Percentiles rank a stretch among this genome's conserved stretches.
phyloP scores from a whole-genome alignment of 2,888 invertebrate species.

The Brachypterus glaber region DNA sequence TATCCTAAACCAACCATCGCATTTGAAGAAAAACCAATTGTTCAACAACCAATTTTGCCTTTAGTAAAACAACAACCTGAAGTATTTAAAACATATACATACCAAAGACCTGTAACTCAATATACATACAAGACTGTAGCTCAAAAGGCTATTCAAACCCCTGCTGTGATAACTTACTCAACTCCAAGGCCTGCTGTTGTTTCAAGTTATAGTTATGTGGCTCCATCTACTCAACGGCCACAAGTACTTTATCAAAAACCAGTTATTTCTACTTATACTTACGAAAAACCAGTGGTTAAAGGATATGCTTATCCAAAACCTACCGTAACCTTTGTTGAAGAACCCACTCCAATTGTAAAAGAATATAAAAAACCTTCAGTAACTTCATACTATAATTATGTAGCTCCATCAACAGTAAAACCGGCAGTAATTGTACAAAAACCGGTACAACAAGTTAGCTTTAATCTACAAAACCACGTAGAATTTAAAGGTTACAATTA shows the following conservation, averaged over 20 bases:
- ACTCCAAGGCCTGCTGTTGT: conserved; percentile 16
- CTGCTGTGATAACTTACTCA: neutral
- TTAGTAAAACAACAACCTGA: conserved; percentile 10
- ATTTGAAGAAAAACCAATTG: conserved; percentile 32
- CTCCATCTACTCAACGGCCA: conserved; percentile 6
- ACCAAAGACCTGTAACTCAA: conserved; percentile 38
- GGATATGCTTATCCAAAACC: conserved; percentile 5
- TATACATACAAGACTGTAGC: conserved; percentile 40
- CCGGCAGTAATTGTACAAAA: conserved; percentile 10
- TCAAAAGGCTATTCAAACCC: conserved; percentile 22
- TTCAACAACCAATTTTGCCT: neutral
- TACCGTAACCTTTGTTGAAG: conserved; percentile 2
- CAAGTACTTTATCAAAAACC: conserved; percentile 12
- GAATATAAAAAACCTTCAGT: conserved; percentile 13
- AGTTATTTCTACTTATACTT: conserved; percentile 11
- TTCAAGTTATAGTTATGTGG: conserved; percentile 11
- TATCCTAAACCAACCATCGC: conserved; percentile 26
- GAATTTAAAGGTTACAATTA: neutral
- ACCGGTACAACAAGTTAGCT: neutral
- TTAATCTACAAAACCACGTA: neutral
- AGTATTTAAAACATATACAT: conserved; percentile 26
- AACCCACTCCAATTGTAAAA: conserved; percentile 2
- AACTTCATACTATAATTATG: conserved; percentile 15
- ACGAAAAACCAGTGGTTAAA: conserved; percentile 10
- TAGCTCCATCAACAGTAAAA: conserved; percentile 9